A percentile compares a stretch with the other conserved stretches of the same genome.
These are phyloP conservation scores for Pectinophora gossypiella DNA, from an alignment of 1,140 invertebrate species.

Conservation along the genomic window DNA sequence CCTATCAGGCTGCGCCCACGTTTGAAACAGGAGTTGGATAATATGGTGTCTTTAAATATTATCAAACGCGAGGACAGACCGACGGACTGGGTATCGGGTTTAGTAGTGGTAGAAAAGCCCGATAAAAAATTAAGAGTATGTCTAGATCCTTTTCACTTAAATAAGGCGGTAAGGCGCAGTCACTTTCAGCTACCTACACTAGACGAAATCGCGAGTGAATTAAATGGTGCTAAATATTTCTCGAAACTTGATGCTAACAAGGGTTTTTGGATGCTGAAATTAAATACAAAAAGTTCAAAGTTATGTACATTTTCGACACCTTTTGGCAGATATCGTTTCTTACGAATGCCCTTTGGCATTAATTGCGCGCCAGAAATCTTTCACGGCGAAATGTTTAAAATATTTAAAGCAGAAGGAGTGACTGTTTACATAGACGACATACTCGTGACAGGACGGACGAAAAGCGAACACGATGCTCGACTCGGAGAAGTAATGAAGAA, in stretches of 20 bases:
- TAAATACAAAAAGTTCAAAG: conserved; percentile 14
- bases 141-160: conserved; percentile 9
- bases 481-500: conserved; percentile 2
- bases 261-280: conserved; percentile 16
- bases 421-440: conserved; percentile 2
- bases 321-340: conserved; percentile 17
- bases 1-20: conserved; percentile 11
- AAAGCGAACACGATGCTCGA: neutral
- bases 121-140: conserved; percentile 11
- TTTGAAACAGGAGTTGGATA: conserved; percentile 14
- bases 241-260: conserved; percentile 11
- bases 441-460: neutral
- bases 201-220: conserved; percentile 11
- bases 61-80: conserved; percentile 10
- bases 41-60: conserved; percentile 12
- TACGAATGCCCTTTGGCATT: conserved; percentile 17
- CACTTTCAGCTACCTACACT: conserved; percentile 12
- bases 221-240: conserved; percentile 10
- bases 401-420: neutral
- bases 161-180: conserved; percentile 2
- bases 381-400: conserved; percentile 9
- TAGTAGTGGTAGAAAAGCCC: conserved; percentile 7
- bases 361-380: conserved; percentile 13
- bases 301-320: conserved; percentile 18
- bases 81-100: conserved; percentile 11